These are phyloP conservation scores for Drosophila neonasuta DNA, from an alignment of 2,888 invertebrate species.

Conservation along the genomic window DNA sequence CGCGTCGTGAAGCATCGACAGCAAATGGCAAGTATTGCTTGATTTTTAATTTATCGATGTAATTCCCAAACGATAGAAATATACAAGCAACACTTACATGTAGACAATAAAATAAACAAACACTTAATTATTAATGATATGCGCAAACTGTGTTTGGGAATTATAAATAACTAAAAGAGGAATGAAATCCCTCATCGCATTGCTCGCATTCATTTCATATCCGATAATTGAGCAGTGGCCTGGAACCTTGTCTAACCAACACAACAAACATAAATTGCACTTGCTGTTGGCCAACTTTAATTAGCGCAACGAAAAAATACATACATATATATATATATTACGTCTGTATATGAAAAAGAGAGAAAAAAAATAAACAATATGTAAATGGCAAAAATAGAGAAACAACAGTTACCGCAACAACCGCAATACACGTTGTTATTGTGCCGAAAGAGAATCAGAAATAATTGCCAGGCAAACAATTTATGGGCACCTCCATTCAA, in stretches of 20 bases:
- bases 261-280: conserved; percentile 32
- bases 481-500: conserved; percentile 30
- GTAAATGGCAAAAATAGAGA: conserved; percentile 26
- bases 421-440: conserved; percentile 46
- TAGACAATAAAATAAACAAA: neutral
- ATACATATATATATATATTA: conserved; percentile 8
- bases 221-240: conserved; percentile 11
- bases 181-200: conserved; percentile 3
- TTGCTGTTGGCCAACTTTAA: conserved; percentile 43
- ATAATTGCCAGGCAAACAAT: conserved; percentile 51
- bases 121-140: conserved; percentile 1
- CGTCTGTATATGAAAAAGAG: neutral
- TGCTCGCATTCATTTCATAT: conserved; percentile 4
- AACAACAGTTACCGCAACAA: conserved; percentile 48
- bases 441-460: conserved; percentile 43
- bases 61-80: conserved; percentile 1
- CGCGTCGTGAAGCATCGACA: no score
- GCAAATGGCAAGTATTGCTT: neutral
- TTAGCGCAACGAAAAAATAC: conserved; percentile 29
- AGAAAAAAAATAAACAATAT: conserved; percentile 16
- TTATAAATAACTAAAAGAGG: neutral
- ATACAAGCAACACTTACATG: neutral
- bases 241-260: conserved; percentile 18
- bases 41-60: neutral
- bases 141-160: neutral